Base-by-base conservation (phyloP, 2,113 vertebrate genomes). In the Merops nubicus region DNA sequence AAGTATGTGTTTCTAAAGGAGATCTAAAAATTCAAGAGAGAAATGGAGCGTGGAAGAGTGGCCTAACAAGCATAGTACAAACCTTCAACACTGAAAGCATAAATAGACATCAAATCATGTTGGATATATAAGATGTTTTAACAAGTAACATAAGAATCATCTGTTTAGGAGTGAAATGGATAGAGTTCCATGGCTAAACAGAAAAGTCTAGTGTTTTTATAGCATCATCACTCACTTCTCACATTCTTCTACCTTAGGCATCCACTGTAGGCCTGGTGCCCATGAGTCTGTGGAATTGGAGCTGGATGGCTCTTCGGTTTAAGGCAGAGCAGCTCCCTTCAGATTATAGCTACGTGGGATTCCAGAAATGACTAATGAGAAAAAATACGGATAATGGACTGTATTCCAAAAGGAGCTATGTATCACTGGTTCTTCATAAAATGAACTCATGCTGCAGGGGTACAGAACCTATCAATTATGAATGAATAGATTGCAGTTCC, bases 391-490 rank as follows among this genome's bases (percentile, higher is more conserved):
- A 67, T 43, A 31, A 26, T 60, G 50, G 81, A 89, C 80, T 74
- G 36, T 88, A 50, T 96, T 94, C 45, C 59, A 70, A 47, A 65
- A 90, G 92, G 70, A 96, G 70, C 76, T 88, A 13, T 78, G 26
- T 85, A 53, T 60, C 62, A 21, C 56, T 84, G 36, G 19, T 81
- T 91, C 65, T 88, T 95, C 78, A 83, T 78, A 84, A 78, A 95
- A n/a, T 28, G 75, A 50, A 68, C 9, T 84, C 8, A 38, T 56
- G 43, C 56, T 92, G 50, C 54, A 84, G 54, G 34, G 91, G 38
- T 47, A 63, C 28, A 80, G 70, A 94, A 69, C 23, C 59, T 86
- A 96, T 95, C 85, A 94, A 90, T 96, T 96, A 96, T 86, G 68
- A 80, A 95, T 86, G 60, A 87, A 89, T 47, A 78, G 88, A 86